Conservation (phyloP, 2,888 invertebrate genomes). For the Atethmia centrago region DNA sequence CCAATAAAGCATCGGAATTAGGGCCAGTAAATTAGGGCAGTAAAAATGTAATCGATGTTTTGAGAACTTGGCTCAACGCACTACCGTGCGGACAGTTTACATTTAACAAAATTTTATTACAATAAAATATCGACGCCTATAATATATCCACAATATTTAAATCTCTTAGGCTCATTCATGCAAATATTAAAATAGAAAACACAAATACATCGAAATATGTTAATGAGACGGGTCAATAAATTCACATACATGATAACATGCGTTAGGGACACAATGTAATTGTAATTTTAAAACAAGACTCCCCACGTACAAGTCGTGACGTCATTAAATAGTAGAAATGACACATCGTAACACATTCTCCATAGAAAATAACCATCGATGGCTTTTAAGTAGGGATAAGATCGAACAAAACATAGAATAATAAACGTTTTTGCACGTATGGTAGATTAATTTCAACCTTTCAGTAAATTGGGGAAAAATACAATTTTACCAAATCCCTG, state of each 20-base stretch:
- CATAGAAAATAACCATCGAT: constrained; percentile 43
- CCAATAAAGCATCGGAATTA: too few species aligned
- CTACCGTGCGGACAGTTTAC: background rate
- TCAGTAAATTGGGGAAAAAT: too few species aligned
- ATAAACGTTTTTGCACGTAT: too few species aligned
- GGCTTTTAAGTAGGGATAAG: constrained; percentile 14
- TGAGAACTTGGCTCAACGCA: constrained; percentile 10
- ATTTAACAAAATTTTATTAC: background rate
- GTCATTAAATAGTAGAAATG: constrained; percentile 51
- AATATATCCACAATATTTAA: background rate
- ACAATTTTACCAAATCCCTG: background rate
- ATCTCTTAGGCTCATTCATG: constrained; percentile 12
- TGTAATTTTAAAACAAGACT: constrained; percentile 64
- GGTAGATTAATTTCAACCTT: too few species aligned
- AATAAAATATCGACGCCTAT: background rate
- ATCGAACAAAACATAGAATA: background rate
- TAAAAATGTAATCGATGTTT: background rate
- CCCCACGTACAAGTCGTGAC: constrained; percentile 60
- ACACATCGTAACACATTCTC: constrained; percentile 53
- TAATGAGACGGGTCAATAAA: constrained; percentile 52
- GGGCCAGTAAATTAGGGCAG: background rate
- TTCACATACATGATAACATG: constrained; percentile 47
- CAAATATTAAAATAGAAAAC: constrained; percentile 22
- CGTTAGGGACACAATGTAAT: constrained; percentile 46
- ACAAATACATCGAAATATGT: constrained; percentile 35